phyloP scores from a whole-genome alignment of 2,888 invertebrate species.

The Platycnemis pennipes region DNA sequence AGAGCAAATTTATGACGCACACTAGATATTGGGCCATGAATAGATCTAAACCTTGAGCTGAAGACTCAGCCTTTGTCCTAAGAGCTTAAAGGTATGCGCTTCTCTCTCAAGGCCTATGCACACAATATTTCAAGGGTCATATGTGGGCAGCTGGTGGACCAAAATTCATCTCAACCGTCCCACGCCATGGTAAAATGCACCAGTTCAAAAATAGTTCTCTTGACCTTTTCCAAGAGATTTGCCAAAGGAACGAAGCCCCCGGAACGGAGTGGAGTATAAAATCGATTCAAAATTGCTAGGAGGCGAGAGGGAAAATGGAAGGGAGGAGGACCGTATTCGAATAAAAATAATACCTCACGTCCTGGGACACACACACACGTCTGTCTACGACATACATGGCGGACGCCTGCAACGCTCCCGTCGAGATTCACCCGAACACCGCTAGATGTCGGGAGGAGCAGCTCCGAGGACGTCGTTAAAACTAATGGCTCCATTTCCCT shows the following conservation, averaged over 20 bases:
- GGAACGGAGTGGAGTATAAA: background rate
- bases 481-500: constrained; percentile 21
- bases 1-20: background rate
- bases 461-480: background rate
- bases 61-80: background rate
- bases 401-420: background rate
- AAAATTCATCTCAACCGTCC: background rate
- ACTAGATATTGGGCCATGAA: background rate
- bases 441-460: constrained; percentile 58
- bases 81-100: background rate
- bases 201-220: background rate
- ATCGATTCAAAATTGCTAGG: constrained; percentile 8
- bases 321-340: background rate
- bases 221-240: background rate
- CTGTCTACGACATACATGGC: background rate
- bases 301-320: background rate
- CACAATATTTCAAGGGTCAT: background rate
- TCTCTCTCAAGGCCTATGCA: background rate
- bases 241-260: background rate
- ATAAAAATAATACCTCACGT: background rate
- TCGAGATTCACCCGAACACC: background rate
- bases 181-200: background rate
- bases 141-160: background rate
- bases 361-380: background rate
- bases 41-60: background rate